Percentiles rank a stretch among this genome's conserved stretches.
Evolutionary conservation across 2,888 invertebrate genomes (phyloP).

Genomic region (Ariolimax columbianus): DNA sequence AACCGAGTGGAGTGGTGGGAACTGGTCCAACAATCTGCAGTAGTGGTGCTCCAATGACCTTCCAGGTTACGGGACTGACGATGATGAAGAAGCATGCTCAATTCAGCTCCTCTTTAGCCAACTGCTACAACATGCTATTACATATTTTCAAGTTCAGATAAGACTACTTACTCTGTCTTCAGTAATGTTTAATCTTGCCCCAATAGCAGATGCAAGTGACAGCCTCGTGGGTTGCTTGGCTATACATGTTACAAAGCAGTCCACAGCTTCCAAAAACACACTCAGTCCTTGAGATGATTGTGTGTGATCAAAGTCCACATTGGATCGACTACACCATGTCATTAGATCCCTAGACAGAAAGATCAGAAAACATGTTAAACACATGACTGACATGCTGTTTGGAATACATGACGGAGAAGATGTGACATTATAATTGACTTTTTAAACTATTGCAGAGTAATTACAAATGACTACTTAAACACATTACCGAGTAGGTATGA

Average conservation of each 20-base stretch:
- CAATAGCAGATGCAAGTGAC: slow-evolving; percentile 82
- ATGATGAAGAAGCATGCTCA: not conserved
- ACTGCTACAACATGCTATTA: too few species aligned
- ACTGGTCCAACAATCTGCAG: too few species aligned
- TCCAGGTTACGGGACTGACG: too few species aligned
- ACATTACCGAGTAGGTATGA: too few species aligned
- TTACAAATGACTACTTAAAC: too few species aligned
- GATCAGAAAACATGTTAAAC: not conserved
- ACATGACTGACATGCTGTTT: too few species aligned
- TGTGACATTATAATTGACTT: too few species aligned
- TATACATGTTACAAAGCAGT: slow-evolving; percentile 92
- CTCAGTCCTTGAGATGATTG: slow-evolving; percentile 65
- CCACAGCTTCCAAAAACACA: slow-evolving; percentile 89
- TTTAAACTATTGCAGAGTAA: too few species aligned
- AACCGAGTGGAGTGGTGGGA: too few species aligned
- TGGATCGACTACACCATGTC: slow-evolving; percentile 91
- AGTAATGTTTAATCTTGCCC: slow-evolving; percentile 87
- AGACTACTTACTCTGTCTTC: slow-evolving; percentile 68
- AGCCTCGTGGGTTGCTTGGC: slow-evolving; percentile 82
- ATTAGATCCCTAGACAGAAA: slow-evolving; percentile 86
- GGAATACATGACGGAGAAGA: too few species aligned
- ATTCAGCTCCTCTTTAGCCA: not conserved
- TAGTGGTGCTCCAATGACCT: too few species aligned
- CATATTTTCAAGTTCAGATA: too few species aligned
- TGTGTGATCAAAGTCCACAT: slow-evolving; percentile 85